Conservation (phyloP, 2,888 invertebrate species). For the Ashinkailepas kermadecensis region DNA sequence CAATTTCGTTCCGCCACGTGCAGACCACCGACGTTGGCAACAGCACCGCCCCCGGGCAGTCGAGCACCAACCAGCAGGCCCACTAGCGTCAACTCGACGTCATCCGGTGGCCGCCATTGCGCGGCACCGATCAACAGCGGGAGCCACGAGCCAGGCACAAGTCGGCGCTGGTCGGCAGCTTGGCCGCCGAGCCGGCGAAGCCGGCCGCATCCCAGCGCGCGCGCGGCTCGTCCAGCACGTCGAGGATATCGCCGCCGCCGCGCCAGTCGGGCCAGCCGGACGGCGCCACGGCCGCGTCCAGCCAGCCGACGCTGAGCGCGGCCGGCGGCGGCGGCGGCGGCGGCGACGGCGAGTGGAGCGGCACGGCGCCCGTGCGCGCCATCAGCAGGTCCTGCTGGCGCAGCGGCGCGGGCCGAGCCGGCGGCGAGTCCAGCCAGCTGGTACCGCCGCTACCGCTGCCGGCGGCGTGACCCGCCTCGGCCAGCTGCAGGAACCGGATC, state of each 20-base stretch:
- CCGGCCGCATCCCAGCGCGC: neutral
- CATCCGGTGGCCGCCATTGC: no score
- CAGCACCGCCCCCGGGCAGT: no score
- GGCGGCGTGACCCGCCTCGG: neutral
- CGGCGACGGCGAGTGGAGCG: neutral
- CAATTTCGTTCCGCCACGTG: no score
- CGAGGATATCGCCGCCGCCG: neutral
- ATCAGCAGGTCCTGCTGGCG: neutral
- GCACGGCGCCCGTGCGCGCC: neutral
- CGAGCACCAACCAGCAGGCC: no score
- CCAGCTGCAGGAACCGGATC: neutral
- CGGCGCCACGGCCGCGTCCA: slow-evolving; percentile 9
- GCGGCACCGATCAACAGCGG: no score
- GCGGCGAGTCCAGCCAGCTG: neutral
- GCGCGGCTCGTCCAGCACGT: neutral
- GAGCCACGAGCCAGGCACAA: no score
- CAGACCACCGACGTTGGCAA: no score
- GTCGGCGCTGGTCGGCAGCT: no score
- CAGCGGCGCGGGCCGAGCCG: neutral
- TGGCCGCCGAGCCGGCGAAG: no score
- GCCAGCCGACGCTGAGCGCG: neutral
- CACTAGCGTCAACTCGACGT: no score
- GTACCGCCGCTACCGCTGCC: neutral
- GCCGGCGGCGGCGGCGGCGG: neutral
- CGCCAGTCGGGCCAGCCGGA: neutral